Evolutionary conservation across 2,797 vertebrate genomes (phyloP).

Genomic region (Hypotaenidia okinawae): DNA sequence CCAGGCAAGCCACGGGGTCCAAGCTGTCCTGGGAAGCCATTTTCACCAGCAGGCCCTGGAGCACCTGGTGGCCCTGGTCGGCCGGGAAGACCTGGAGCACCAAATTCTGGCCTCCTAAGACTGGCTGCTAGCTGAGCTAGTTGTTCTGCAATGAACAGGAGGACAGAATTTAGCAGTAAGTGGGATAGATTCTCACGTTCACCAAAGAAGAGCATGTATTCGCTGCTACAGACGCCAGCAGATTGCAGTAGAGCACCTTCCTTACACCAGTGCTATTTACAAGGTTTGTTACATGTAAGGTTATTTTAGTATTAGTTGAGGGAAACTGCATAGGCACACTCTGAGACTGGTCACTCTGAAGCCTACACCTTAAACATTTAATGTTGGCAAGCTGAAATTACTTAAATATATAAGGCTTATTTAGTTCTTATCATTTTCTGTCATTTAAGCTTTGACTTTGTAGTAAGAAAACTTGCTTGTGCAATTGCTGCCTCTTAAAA

Average conservation of each 20-base stretch:
- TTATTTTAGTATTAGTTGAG: not conserved
- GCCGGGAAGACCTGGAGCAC: slow-evolving; percentile 91
- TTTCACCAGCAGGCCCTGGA: slow-evolving; percentile 88
- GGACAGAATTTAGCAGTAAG: not conserved
- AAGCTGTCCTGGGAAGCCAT: slow-evolving; percentile 92
- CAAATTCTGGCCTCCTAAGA: slow-evolving; percentile 92
- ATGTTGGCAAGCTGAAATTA: too few species aligned
- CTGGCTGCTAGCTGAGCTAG: slow-evolving; percentile 94
- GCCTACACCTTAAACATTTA: too few species aligned
- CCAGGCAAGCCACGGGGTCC: slow-evolving; percentile 93
- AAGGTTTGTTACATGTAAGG: not conserved
- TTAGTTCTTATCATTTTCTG: too few species aligned
- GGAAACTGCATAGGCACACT: too few species aligned
- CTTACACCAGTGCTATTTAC: not conserved
- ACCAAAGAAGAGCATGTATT: not conserved
- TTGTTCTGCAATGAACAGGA: slow-evolving; percentile 85
- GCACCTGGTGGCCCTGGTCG: slow-evolving; percentile 89
- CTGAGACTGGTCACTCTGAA: too few species aligned
- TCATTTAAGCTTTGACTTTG: too few species aligned
- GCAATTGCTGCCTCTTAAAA: not conserved
- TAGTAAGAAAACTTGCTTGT: too few species aligned
- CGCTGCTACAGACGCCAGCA: not conserved
- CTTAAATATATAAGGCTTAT: too few species aligned
- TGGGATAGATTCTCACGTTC: not conserved
- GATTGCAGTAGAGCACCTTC: not conserved